These are phyloP conservation scores for Aurelia aurita DNA, from an alignment of 30 jellyfish, hydroid and myxozoan species.

Conservation along the genomic window DNA sequence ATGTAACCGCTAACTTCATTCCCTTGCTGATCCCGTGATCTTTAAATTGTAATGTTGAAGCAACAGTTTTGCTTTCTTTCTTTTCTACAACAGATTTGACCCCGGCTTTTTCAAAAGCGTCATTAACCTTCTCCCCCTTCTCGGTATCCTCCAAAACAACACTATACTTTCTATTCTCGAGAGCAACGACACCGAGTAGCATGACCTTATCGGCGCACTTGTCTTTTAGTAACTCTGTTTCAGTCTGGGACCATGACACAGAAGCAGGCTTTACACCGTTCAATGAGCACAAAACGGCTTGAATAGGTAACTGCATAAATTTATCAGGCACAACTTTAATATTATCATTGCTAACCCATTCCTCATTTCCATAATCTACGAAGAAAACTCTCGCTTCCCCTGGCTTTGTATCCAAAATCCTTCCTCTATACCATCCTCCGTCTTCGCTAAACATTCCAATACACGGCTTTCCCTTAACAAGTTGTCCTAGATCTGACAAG, in stretches of 20 bases:
- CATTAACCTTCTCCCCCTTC: slow-evolving; percentile 33
- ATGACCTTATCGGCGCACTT: slow-evolving; percentile 31
- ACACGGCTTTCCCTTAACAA: slow-evolving; percentile 38
- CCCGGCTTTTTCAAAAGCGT: slow-evolving; percentile 1
- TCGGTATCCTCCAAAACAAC: slow-evolving; percentile 16
- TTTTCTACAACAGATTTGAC: background rate
- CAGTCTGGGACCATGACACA: slow-evolving; percentile 1
- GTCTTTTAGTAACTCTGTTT: background rate
- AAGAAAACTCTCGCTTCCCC: slow-evolving; percentile 42
- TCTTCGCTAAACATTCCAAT: slow-evolving; percentile 62
- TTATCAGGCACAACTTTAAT: slow-evolving; percentile 54
- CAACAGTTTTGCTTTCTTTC: background rate
- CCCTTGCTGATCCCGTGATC: background rate
- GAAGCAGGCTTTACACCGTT: slow-evolving; percentile 49
- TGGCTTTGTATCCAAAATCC: slow-evolving; percentile 26
- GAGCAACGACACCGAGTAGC: background rate
- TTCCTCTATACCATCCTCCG: slow-evolving; percentile 67
- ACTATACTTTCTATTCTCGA: background rate
- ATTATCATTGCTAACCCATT: slow-evolving; percentile 29
- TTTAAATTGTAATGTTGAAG: background rate
- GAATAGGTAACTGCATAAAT: slow-evolving; percentile 61
- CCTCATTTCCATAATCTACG: slow-evolving; percentile 93
- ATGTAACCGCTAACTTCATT: slow-evolving; percentile 12
- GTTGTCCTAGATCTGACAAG: background rate
- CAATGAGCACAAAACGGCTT: slow-evolving; percentile 70